Conservation (phyloP, 2,888 invertebrate species). For the Cephus spinipes region DNA sequence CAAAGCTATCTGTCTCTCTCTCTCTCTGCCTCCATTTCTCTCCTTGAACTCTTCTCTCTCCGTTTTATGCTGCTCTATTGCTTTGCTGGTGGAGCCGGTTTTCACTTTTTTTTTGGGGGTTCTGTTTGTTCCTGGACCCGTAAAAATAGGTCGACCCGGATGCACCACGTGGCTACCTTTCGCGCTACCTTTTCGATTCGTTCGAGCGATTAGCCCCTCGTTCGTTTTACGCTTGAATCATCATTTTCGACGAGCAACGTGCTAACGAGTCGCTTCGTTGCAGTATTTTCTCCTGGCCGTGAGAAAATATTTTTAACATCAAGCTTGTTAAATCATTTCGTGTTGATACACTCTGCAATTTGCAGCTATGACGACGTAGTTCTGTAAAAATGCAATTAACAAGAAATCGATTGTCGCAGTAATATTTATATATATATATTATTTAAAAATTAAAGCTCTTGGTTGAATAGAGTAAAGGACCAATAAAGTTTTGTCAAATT, state of each 20-base stretch:
- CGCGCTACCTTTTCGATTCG: not conserved
- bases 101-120: not conserved
- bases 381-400: not conserved
- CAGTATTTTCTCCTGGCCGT: not conserved
- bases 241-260: not conserved
- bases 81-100: not conserved
- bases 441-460: not conserved
- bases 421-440: not conserved
- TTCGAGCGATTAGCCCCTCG: not conserved
- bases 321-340: not conserved
- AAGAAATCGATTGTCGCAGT: not conserved
- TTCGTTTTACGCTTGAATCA: not conserved
- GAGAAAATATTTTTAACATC: not conserved
- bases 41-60: constrained; percentile 1
- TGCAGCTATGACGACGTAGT: not conserved
- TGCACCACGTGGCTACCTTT: not conserved
- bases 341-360: not conserved
- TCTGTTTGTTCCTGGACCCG: not conserved
- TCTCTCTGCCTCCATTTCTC: constrained; percentile 16
- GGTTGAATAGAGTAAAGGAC: not conserved
- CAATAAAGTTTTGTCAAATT: not conserved
- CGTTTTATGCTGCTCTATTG: constrained; percentile 26
- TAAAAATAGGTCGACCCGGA: not conserved
- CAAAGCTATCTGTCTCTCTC: constrained; percentile 20
- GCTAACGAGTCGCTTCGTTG: not conserved